Evolutionary conservation across 2,888 invertebrate genomes (phyloP), one percentile per base, ranked within the genome.

Genomic region (Cephus rjabovi): DNA sequence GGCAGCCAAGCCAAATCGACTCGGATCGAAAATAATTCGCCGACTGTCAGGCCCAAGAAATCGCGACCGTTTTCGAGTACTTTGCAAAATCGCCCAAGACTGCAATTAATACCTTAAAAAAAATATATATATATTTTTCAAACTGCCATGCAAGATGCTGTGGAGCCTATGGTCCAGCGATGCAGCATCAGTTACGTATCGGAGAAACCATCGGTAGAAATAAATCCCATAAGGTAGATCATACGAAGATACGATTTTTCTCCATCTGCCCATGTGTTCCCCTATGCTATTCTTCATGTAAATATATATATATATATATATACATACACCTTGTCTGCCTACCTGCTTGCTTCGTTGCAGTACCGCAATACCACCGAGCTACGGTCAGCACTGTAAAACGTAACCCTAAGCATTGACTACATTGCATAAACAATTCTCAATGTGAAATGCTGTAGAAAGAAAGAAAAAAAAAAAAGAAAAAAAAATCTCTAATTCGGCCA

Each of bases 281-380:
- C 12, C 35, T 40, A 9, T 40, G 23, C 23, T 40, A 40, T 40
- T 30, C 31, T 30, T 70, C 70, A 0, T 33, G 12, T 33, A 11
- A 70, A 70, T 70, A 33, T 70, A 30, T 71, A 34, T 79, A 75
- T 74, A 35, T 30, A 34, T 30, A 69, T 37, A 15, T 30, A 34
- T 30, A 69, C 15, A 15, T 56, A 23, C 23, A 56, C 56, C 56
- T 23, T 56, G 23, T 56, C 2, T 6, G 56, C 23, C 23, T 56
- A 56, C 56, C 56, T 56, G 56, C 56, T 23, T 56, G 40, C 23
- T 56, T 56, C 2, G 23, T 56, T 56, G 23, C 56, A 23, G 2
- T 56, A 56, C 56, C 23, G 2, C 23, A 23, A 9, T 56, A 56
- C 56, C 56, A 56, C 9, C 23, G 9, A 23, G 56, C 56, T 23